phyloP scores from a whole-genome alignment of 2,113 vertebrate genomes.

The Apaloderma vittatum region DNA sequence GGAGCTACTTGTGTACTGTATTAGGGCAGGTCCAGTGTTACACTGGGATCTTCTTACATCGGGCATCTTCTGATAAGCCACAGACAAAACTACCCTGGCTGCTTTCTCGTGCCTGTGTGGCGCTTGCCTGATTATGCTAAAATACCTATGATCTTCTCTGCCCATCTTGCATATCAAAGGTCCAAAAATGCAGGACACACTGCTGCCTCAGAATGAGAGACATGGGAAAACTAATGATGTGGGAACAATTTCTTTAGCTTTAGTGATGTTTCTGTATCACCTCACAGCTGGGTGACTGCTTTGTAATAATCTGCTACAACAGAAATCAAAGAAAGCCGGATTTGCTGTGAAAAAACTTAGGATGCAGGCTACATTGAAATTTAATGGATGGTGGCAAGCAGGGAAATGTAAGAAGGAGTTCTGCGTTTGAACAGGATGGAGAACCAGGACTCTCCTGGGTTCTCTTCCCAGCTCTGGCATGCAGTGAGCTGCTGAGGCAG shows the following conservation, averaged over 20 bases:
- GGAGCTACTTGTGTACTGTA: neutral
- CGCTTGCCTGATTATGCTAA: neutral
- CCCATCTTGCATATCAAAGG: neutral
- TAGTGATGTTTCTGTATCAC: neutral
- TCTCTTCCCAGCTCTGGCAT: neutral
- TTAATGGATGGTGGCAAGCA: neutral
- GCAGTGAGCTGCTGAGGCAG: neutral
- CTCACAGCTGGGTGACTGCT: conserved; percentile 18
- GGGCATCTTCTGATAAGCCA: neutral
- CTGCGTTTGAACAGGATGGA: neutral
- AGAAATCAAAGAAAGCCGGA: neutral
- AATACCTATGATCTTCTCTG: neutral
- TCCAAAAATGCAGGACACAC: neutral
- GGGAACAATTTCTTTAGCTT: neutral
- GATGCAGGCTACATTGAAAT: neutral
- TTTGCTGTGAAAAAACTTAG: neutral
- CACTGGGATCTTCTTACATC: accelerated
- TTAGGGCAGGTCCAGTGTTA: neutral
- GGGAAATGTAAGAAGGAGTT: neutral
- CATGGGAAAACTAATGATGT: neutral
- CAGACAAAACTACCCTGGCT: neutral
- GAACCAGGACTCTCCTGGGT: neutral
- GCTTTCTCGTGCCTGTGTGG: neutral
- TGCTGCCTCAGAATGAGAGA: neutral
- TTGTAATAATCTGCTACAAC: neutral